Evolutionary conservation across 2,113 vertebrate genomes (phyloP).

Genomic region (Tringa solitaria): DNA sequence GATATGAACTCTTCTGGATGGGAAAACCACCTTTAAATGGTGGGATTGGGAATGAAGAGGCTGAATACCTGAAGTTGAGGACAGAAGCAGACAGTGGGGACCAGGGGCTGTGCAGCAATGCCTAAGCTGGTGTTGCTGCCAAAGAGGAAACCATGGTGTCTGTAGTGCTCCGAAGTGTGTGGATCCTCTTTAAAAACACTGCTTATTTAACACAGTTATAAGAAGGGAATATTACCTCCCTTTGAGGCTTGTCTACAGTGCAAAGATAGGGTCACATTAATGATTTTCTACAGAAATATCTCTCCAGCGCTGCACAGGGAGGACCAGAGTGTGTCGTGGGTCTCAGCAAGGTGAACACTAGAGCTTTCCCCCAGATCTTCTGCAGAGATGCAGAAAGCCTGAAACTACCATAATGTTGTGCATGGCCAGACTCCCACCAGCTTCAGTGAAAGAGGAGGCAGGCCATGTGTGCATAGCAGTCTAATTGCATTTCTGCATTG

Average conservation of each 20-base stretch:
- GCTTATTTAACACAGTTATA: background rate
- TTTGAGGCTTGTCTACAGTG: background rate
- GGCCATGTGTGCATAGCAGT: background rate
- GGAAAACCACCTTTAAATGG: background rate
- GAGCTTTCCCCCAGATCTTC: background rate
- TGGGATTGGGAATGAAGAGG: background rate
- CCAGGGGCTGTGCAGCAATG: background rate
- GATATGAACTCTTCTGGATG: background rate
- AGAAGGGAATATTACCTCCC: background rate
- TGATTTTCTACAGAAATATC: background rate
- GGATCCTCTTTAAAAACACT: background rate
- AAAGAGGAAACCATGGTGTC: background rate
- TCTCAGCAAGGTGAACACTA: background rate
- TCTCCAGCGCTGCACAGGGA: background rate
- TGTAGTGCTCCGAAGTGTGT: background rate
- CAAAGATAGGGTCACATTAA: background rate
- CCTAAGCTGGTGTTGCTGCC: background rate
- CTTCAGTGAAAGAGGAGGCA: background rate
- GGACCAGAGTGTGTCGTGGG: background rate
- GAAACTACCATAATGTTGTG: background rate
- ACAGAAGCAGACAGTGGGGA: background rate
- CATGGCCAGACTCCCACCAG: background rate
- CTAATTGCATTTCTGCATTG: constrained; percentile 70
- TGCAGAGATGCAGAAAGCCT: background rate
- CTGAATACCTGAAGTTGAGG: background rate